These are phyloP conservation scores for Miltochrista miniata DNA, from an alignment of 2,888 invertebrate genomes.

Conservation along the genomic window DNA sequence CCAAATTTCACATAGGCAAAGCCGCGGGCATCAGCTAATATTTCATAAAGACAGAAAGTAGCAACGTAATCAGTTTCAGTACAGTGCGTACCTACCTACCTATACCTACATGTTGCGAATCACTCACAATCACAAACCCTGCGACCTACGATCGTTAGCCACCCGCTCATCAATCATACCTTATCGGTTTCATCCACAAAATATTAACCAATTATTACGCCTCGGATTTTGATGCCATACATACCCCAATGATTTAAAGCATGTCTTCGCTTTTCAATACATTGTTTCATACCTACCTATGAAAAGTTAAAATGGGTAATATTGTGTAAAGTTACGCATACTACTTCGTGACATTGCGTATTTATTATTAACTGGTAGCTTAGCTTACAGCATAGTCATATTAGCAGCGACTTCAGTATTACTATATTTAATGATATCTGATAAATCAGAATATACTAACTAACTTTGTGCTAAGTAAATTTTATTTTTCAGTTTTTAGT, in stretches of 20 bases:
- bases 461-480: too few species aligned
- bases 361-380: too few species aligned
- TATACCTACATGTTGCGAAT: constrained; percentile 20
- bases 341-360: too few species aligned
- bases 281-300: not conserved
- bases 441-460: too few species aligned
- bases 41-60: constrained; percentile 12
- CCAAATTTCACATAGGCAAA: too few species aligned
- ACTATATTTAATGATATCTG: too few species aligned
- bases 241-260: constrained; percentile 58
- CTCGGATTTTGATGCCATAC: constrained; percentile 50
- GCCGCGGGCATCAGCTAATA: constrained; percentile 6
- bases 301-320: too few species aligned
- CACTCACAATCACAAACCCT: constrained; percentile 19
- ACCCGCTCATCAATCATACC: constrained; percentile 71
- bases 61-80: constrained; percentile 25
- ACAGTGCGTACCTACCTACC: too few species aligned
- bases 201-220: constrained; percentile 73
- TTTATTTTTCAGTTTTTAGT: too few species aligned
- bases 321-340: too few species aligned
- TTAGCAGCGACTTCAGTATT: too few species aligned
- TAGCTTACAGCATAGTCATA: too few species aligned
- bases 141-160: constrained; percentile 58
- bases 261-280: constrained; percentile 34
- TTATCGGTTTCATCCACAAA: constrained; percentile 71